These are phyloP conservation scores for Leptarthrus brevirostris DNA, from an alignment of 2,888 invertebrate species.

Conservation along the genomic window DNA sequence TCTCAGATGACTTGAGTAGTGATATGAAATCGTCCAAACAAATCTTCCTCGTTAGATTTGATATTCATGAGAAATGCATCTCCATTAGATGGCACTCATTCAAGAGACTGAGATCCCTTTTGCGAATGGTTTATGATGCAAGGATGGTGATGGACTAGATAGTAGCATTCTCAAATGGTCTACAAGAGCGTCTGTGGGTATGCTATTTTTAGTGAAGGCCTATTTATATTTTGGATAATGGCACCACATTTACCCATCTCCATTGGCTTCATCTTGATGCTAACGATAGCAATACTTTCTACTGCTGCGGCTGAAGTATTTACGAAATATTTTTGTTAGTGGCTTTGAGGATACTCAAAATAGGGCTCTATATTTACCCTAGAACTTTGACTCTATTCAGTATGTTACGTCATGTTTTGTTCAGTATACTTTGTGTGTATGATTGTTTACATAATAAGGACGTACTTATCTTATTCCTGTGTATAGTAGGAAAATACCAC, in stretches of 20 bases:
- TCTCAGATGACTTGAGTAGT: conserved; percentile 12
- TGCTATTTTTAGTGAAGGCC: conserved; percentile 28
- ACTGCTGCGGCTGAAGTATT: not conserved
- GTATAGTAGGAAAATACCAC: no score
- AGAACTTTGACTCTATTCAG: not conserved
- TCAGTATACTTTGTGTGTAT: not conserved
- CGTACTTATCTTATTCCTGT: not conserved
- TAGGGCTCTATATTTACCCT: conserved; percentile 10
- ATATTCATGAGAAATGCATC: conserved; percentile 43
- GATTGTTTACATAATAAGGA: not conserved
- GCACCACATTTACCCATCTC: conserved; percentile 23
- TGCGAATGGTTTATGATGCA: no score
- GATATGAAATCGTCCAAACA: conserved; percentile 33
- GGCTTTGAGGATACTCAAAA: not conserved
- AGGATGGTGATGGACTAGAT: conserved; percentile 3
- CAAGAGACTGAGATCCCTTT: conserved; percentile 5
- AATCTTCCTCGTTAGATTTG: conserved; percentile 41
- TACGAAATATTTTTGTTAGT: conserved; percentile 13
- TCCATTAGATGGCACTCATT: conserved; percentile 29
- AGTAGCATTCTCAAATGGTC: no score
- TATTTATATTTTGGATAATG: conserved; percentile 43
- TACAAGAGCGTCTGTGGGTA: not conserved
- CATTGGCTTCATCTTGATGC: conserved; percentile 17
- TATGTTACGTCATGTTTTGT: not conserved
- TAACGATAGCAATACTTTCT: conserved; percentile 4